These are phyloP conservation scores for Pelobates fuscus DNA, from an alignment of 2,113 vertebrate genomes.

Conservation along the genomic window DNA sequence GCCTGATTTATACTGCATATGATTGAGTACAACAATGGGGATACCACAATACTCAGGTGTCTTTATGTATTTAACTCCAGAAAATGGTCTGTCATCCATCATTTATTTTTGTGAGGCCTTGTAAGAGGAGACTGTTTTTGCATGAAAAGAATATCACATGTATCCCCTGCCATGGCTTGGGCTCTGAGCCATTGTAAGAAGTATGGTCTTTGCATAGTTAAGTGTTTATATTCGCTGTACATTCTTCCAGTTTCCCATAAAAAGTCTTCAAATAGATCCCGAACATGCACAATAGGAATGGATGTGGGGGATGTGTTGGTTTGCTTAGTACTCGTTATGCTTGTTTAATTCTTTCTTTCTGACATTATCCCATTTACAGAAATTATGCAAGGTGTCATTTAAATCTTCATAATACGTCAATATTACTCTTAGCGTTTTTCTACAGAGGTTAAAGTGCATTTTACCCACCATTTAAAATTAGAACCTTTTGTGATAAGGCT, in stretches of 20 bases:
- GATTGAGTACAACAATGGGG: not conserved
- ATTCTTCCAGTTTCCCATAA: conserved; percentile 41
- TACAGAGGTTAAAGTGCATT: too few species aligned
- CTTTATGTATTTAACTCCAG: not conserved
- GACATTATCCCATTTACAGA: too few species aligned
- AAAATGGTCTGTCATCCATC: conserved; percentile 16
- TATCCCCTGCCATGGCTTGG: not conserved
- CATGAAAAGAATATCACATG: not conserved
- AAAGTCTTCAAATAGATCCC: conserved; percentile 36
- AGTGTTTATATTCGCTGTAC: conserved; percentile 27
- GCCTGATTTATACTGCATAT: not conserved
- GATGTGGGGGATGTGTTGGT: not conserved
- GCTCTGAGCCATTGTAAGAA: conserved; percentile 22
- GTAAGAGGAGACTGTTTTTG: conserved; percentile 1
- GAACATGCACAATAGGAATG: not conserved
- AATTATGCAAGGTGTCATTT: too few species aligned
- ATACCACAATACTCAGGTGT: not conserved
- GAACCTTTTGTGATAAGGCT: too few species aligned
- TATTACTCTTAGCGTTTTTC: too few species aligned
- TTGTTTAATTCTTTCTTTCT: too few species aligned
- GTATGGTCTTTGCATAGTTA: conserved; percentile 13
- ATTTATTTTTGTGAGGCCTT: conserved; percentile 16
- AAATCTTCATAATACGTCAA: too few species aligned
- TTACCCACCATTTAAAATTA: too few species aligned
- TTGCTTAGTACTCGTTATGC: too few species aligned